Conservation (phyloP, 2,113 vertebrate species). For the Ictidomys tridecemlineatus region DNA sequence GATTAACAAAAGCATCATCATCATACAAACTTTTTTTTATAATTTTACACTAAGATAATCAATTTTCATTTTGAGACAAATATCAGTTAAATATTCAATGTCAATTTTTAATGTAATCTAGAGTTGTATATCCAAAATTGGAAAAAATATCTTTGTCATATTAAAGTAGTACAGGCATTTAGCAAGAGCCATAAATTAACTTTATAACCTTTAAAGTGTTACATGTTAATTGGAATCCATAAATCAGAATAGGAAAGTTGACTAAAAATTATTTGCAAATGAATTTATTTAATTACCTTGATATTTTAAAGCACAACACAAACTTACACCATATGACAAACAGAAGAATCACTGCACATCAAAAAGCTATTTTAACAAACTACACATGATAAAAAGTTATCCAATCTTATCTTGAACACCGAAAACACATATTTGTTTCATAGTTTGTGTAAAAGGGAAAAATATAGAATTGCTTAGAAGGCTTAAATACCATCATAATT, state of each 20-base stretch:
- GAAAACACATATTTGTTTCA: conserved; percentile 2
- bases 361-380: conserved; percentile 55
- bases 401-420: conserved; percentile 28
- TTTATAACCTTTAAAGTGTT: conserved; percentile 41
- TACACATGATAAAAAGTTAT: conserved; percentile 39
- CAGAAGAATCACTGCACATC: not conserved
- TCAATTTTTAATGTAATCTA: conserved; percentile 8
- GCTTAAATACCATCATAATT: conserved; percentile 10
- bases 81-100: conserved; percentile 25
- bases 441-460: not conserved
- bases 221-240: not conserved
- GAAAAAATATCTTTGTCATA: not conserved
- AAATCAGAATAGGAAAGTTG: not conserved
- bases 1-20: not conserved
- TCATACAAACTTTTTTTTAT: conserved; percentile 2
- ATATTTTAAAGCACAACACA: too few relatives aligned
- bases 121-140: conserved; percentile 31
- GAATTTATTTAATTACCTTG: too few relatives aligned
- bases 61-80: conserved; percentile 18
- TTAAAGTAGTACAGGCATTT: conserved; percentile 50
- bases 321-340: conserved; percentile 29
- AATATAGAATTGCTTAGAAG: conserved; percentile 30
- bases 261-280: conserved; percentile 24
- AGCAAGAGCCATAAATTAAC: conserved; percentile 37
- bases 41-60: conserved; percentile 14